phyloP scores from a whole-genome alignment of 1,140 invertebrate species.

The Ditylenchus dipsaci region DNA sequence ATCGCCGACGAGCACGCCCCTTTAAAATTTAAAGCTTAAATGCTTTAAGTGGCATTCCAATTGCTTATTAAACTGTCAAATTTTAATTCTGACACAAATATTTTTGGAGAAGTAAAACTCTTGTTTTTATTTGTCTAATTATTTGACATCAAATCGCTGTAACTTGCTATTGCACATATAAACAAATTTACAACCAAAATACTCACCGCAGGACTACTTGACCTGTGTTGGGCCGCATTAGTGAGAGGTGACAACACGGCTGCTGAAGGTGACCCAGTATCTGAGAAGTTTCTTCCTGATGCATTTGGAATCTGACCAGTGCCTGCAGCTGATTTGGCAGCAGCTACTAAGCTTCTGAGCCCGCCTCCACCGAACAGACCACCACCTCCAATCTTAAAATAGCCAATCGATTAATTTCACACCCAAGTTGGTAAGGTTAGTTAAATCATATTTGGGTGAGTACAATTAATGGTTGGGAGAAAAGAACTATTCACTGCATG shows the following conservation, averaged over 20 bases:
- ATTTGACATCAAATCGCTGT: too few species aligned
- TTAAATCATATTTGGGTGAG: neutral
- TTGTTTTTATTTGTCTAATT: too few species aligned
- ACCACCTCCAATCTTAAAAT: constrained; percentile 50
- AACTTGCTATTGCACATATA: neutral
- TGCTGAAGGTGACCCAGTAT: constrained; percentile 9
- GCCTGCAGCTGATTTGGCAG: constrained; percentile 44
- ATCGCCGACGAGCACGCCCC: too few species aligned
- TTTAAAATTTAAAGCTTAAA: too few species aligned
- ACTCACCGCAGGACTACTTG: constrained; percentile 1
- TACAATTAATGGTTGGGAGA: neutral
- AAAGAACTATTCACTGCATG: neutral
- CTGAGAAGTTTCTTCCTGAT: constrained; percentile 12
- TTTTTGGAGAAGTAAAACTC: too few species aligned
- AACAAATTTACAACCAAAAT: neutral
- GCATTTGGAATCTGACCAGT: constrained; percentile 20
- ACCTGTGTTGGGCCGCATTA: neutral
- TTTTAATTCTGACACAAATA: too few species aligned
- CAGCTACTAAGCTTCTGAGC: constrained; percentile 43
- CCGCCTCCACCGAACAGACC: constrained; percentile 52
- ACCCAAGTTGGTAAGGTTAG: too few species aligned
- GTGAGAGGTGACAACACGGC: neutral
- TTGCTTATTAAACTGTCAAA: too few species aligned
- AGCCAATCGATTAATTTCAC: too few species aligned
- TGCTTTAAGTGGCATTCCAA: too few species aligned